Evolutionary conservation across 2,797 vertebrate genomes (phyloP).

Genomic region (Vultur gryphus): DNA sequence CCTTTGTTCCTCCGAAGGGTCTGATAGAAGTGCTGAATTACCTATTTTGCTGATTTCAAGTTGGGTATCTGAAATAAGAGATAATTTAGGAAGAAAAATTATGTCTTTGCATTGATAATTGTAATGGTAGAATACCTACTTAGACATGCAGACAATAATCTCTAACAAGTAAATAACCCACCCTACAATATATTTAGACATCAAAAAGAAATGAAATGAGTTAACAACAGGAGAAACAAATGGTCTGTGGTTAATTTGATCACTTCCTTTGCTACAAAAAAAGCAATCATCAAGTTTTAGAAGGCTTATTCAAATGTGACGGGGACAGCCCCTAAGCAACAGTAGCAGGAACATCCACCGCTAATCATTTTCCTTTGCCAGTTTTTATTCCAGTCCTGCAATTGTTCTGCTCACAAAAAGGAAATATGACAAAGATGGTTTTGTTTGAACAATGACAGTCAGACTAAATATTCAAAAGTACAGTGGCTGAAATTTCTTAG

Average conservation of each 20-base stretch:
- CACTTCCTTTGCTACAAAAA: conserved; percentile 56
- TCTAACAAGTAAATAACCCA: not conserved
- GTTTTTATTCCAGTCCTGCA: not conserved
- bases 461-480: not conserved
- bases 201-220: conserved; percentile 10
- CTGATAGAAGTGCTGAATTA: not conserved
- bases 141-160: not conserved
- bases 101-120: not conserved
- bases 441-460: not conserved
- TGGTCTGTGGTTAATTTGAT: conserved; percentile 49
- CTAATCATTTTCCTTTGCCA: not conserved
- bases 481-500: not conserved
- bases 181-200: not conserved
- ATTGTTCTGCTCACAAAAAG: not conserved
- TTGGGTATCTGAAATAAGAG: not conserved
- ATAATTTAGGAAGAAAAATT: not conserved
- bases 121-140: not conserved
- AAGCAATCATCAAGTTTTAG: conserved; percentile 15
- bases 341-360: not conserved
- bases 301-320: conserved; percentile 26
- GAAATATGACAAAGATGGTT: not conserved
- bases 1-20: not conserved
- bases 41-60: not conserved
- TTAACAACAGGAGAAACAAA: conserved; percentile 47
- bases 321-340: conserved; percentile 27